Evolutionary conservation across 2,888 invertebrate species (phyloP).

Genomic region (Temnothorax unifasciatus): DNA sequence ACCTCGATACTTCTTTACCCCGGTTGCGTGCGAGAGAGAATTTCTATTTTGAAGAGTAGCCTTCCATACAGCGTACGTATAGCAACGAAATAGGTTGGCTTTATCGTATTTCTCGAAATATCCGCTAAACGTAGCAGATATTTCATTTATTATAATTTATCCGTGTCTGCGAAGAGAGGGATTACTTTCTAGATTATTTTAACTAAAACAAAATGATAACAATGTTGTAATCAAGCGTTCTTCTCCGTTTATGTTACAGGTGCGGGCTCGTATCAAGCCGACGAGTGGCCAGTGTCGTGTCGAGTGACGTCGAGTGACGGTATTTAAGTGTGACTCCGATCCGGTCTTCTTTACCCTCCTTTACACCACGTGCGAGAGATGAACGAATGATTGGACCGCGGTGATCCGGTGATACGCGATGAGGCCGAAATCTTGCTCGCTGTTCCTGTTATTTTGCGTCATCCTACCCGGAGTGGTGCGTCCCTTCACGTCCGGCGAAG

Average conservation of each 20-base stretch:
- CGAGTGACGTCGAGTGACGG: constrained; percentile 43
- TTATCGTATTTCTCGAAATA: constrained; percentile 35
- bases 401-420: constrained; percentile 80
- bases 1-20: constrained; percentile 62
- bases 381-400: constrained; percentile 81
- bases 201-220: background rate
- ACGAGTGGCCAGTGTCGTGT: constrained; percentile 53
- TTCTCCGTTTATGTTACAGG: constrained; percentile 58
- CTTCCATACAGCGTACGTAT: background rate
- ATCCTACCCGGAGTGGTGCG: constrained; percentile 80
- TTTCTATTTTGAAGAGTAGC: constrained; percentile 59
- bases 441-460: constrained; percentile 82
- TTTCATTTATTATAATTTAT: background rate
- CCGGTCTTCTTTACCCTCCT: background rate
- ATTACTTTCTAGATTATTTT: background rate
- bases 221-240: constrained; percentile 4
- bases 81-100: constrained; percentile 17
- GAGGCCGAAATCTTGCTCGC: constrained; percentile 84
- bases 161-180: background rate
- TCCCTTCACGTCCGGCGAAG: constrained; percentile 84
- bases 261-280: constrained; percentile 45
- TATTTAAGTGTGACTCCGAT: constrained; percentile 16
- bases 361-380: constrained; percentile 70
- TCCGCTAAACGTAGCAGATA: constrained; percentile 11
- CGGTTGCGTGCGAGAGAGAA: constrained; percentile 67